Conservation (phyloP, 2,797 vertebrate genomes). For the Petrocephalus sullivani region DNA sequence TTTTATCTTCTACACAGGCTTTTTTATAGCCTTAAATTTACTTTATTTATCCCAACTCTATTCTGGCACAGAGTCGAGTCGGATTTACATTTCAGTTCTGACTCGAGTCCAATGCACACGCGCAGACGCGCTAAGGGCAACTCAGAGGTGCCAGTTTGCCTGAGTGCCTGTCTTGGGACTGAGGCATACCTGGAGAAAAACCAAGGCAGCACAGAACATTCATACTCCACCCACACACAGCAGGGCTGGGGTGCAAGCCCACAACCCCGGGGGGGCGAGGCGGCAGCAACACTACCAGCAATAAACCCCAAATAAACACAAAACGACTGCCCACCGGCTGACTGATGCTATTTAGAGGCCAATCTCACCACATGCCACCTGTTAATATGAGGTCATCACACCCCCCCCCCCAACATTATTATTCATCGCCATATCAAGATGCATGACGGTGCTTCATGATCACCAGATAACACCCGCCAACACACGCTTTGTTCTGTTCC, state of each 20-base stretch:
- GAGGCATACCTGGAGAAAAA: neutral
- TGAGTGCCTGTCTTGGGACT: too few relatives aligned
- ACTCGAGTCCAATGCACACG: neutral
- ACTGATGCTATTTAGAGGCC: neutral
- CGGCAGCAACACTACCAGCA: neutral
- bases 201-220: neutral
- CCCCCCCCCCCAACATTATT: neutral
- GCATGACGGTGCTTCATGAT: neutral
- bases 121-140: neutral
- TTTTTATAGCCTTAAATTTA: neutral
- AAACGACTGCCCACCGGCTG: neutral
- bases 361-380: neutral
- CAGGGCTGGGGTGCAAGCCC: neutral
- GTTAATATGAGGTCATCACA: neutral
- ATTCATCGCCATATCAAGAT: neutral
- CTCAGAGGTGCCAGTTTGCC: neutral
- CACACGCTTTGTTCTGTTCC: neutral
- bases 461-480: too few relatives aligned
- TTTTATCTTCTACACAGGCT: neutral
- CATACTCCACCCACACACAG: neutral
- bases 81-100: neutral
- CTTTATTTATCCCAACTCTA: neutral
- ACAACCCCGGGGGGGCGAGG: neutral
- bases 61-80: neutral
- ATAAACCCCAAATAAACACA: neutral